Base-by-base conservation (phyloP, 2,113 vertebrate species). In the Artemisiospiza belli region DNA sequence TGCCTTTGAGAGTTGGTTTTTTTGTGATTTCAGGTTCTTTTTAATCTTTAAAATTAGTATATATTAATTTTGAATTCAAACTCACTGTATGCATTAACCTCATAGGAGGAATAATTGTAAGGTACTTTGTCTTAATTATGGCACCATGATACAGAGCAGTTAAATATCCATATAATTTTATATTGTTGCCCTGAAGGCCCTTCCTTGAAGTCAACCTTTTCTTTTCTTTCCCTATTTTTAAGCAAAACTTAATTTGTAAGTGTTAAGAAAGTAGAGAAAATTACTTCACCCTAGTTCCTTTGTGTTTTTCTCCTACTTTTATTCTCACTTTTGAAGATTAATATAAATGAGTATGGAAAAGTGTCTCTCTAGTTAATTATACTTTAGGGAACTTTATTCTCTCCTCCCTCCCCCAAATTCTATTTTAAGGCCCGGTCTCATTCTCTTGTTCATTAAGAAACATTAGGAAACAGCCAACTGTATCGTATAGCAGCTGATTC, bases 131-230 rank as follows among this genome's bases (percentile, higher is more conserved):
- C 92, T 93, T 89, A 94, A 95, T 90, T 96, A 96, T 43, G 75
- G 24, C 57, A 93, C 58, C 74, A 72, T 14, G 69, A 97, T 87
- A 95, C 18, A 62, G 64, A 75, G 69, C n/a, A 86, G 69, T 90
- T 96, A 95, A 97, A 83, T 94, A 95, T 61, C 95, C 94, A 81
- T 88, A 92, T 89, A 95, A 95, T 94, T 94, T 90, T 93, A 73
- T 69, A 91, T 80, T 94, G 66, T 90, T 87, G 81, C 87, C 93
- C 91, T 92, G 51, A 94, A 94, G 84, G 81, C 64, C 28, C n/a
- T 72, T 95, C 72, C 80, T 91, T 94, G 47, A 92, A 95, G 70
- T 74, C 78, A 87, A 90, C 51, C 49, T 92, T 89, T 91, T 68
- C 43, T 81, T 87, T 92, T 94, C 51, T 87, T 95, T 89, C 87